A percentile compares a stretch with the other conserved stretches of the same genome.
phyloP scores from a whole-genome alignment of 92 coral and sea anemone species.

The Parazoanthus atlanticus region DNA sequence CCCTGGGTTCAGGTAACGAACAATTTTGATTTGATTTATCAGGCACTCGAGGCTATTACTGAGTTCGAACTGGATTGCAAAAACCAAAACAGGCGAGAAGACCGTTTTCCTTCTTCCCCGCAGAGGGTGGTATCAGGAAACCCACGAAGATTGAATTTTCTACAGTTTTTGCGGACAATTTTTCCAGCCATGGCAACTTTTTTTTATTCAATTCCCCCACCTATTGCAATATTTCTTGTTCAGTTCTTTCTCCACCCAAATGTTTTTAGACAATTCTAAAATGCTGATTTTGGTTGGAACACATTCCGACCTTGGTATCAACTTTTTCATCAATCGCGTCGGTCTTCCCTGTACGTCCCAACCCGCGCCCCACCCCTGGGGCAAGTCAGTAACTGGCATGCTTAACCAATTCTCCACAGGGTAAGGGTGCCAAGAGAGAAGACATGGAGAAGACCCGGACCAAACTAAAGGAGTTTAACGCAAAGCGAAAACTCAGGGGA shows the following conservation, averaged over 20 bases:
- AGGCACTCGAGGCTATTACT: not conserved
- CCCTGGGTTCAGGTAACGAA: conserved; percentile 87
- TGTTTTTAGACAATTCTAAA: no score
- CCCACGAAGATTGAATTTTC: no score
- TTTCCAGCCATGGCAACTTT: no score
- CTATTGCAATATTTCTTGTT: no score
- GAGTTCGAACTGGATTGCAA: not conserved
- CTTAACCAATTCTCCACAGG: conserved; percentile 53
- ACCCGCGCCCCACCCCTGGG: no score
- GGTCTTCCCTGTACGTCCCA: not conserved
- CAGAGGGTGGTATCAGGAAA: no score
- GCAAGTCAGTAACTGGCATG: not conserved
- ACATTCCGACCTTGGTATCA: not conserved
- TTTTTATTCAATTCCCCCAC: no score
- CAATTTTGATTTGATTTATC: not conserved
- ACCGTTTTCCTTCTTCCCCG: no score
- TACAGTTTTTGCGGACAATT: no score
- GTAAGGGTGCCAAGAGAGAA: conserved; percentile 84
- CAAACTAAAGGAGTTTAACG: conserved; percentile 86
- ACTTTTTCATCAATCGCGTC: not conserved
- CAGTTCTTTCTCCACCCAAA: no score
- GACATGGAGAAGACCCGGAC: conserved; percentile 81
- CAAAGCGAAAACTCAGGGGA: conserved; percentile 90
- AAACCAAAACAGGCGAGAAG: not conserved
- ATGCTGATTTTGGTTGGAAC: no score